Conservation (phyloP, 2,797 vertebrate species). For the Nannoperca australis region DNA sequence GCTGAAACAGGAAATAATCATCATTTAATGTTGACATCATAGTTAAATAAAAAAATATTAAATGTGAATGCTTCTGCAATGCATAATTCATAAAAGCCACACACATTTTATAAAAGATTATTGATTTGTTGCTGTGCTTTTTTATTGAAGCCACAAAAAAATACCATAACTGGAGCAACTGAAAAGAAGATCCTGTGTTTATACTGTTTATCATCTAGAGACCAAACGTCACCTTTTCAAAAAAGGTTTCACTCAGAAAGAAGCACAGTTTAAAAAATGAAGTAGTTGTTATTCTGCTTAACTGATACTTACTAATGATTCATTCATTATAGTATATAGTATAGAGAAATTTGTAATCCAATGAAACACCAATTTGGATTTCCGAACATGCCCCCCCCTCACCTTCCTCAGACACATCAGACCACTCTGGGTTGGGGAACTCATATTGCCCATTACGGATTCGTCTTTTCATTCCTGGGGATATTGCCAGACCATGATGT, state of each 20-base stretch:
- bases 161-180: not conserved
- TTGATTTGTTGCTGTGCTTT: not conserved
- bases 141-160: not conserved
- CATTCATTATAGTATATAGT: not conserved
- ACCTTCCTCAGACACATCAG: slow-evolving; percentile 93
- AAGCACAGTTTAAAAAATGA: not conserved
- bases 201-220: not conserved
- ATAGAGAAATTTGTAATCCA: not conserved
- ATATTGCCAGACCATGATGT: slow-evolving; percentile 91
- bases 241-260: not conserved
- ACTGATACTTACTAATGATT: too few relatives aligned
- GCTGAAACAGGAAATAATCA: slow-evolving; percentile 75
- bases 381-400: slow-evolving; percentile 3
- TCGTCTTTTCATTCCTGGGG: slow-evolving; percentile 91
- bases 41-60: not conserved
- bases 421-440: slow-evolving; percentile 92
- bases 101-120: not conserved
- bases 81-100: not conserved
- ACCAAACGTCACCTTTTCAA: not conserved
- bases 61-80: not conserved
- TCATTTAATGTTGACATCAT: not conserved
- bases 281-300: not conserved
- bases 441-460: slow-evolving; percentile 92
- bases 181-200: not conserved
- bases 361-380: not conserved